Conservation (phyloP, 2,113 vertebrate genomes). For the Neodontobutis hainanensis region DNA sequence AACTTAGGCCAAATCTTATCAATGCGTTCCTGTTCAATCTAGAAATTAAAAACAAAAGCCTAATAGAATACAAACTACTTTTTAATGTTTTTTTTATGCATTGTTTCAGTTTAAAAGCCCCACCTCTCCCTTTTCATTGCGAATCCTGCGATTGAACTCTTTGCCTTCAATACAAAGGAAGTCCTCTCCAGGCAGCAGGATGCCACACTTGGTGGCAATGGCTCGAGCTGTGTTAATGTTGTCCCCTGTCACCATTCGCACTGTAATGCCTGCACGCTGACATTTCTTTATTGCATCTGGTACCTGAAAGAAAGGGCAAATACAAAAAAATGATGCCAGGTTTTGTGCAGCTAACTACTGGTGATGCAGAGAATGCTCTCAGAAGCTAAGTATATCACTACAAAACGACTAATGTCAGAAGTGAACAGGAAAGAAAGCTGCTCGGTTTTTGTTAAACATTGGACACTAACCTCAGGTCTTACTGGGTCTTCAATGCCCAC, state of each 20-base stretch:
- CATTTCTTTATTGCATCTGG: slow-evolving; percentile 97
- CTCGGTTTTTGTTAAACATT: too few relatives aligned
- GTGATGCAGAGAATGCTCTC: not conserved
- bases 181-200: slow-evolving; percentile 93
- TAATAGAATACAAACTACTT: slow-evolving; percentile 36
- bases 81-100: slow-evolving; percentile 17
- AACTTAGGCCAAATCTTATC: slow-evolving; percentile 99
- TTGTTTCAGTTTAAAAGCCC: slow-evolving; percentile 15
- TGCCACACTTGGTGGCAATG: slow-evolving; percentile 95
- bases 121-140: slow-evolving; percentile 99
- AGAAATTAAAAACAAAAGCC: slow-evolving; percentile 59
- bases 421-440: too few relatives aligned
- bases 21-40: slow-evolving; percentile 98
- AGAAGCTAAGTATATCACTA: too few relatives aligned
- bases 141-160: slow-evolving; percentile 98
- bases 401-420: too few relatives aligned
- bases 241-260: slow-evolving; percentile 98
- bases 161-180: slow-evolving; percentile 97
- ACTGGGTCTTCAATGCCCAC: slow-evolving; percentile 99
- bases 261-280: slow-evolving; percentile 96
- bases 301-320: slow-evolving; percentile 79
- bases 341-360: not conserved
- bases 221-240: slow-evolving; percentile 98
- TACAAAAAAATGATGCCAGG: not conserved
- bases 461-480: slow-evolving; percentile 87